Conservation (phyloP, 2,888 invertebrate genomes). For the Neria commutata region DNA sequence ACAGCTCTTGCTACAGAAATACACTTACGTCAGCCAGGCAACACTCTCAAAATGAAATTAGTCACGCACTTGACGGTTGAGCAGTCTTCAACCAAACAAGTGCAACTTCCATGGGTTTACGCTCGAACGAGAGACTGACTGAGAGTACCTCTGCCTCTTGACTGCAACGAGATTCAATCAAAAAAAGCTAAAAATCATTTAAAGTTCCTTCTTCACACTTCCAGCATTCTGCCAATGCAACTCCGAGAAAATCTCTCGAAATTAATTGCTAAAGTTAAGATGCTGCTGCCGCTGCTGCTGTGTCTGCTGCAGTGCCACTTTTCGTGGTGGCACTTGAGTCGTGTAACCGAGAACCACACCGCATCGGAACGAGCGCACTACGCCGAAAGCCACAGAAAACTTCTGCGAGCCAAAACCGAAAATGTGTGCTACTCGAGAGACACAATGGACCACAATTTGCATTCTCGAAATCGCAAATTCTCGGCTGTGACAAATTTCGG, state of each 20-base stretch:
- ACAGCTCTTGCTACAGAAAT: too few species aligned
- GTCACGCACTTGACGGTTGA: too few species aligned
- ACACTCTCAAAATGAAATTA: too few species aligned
- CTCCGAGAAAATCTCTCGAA: background rate
- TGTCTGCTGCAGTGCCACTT: background rate
- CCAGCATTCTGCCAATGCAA: background rate
- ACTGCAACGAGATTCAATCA: background rate
- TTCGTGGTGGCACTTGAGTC: background rate
- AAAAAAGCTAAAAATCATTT: background rate
- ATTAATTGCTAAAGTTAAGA: conserved; percentile 1
- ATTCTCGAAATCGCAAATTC: background rate
- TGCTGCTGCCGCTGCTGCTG: background rate
- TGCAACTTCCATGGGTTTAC: too few species aligned
- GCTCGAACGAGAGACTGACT: too few species aligned
- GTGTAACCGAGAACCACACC: too few species aligned
- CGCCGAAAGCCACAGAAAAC: conserved; percentile 3
- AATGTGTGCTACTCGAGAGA: background rate
- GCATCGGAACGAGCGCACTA: too few species aligned
- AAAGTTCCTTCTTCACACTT: background rate
- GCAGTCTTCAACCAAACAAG: too few species aligned
- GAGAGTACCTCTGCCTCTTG: too few species aligned
- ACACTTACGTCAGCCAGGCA: too few species aligned
- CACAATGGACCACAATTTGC: conserved; percentile 5
- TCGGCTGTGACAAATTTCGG: too few species aligned
- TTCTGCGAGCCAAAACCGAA: background rate